A percentile compares a stretch with the other conserved stretches of the same genome.
phyloP scores from a whole-genome alignment of 2,888 invertebrate species.

The Halictus ligatus region DNA sequence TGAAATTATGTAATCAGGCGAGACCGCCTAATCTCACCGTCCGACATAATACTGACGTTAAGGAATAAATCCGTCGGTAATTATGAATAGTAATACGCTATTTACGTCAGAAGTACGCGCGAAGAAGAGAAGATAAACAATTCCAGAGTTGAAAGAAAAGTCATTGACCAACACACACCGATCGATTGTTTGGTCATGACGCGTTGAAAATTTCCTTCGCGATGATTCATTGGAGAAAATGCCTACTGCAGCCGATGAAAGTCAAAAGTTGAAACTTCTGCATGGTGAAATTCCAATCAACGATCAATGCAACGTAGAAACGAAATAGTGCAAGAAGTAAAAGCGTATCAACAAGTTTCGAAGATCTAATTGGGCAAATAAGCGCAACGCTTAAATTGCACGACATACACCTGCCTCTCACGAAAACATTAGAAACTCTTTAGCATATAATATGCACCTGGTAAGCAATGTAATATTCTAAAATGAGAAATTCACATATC shows the following conservation, averaged over 20 bases:
- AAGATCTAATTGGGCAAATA: conserved; percentile 23
- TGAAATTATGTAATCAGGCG: not conserved
- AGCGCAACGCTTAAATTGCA: not conserved
- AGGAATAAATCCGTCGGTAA: not conserved
- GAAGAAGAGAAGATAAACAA: not conserved
- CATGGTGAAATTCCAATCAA: not conserved
- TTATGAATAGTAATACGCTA: conserved; percentile 11
- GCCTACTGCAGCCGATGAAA: not conserved
- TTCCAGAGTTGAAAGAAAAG: not conserved
- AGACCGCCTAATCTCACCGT: not conserved
- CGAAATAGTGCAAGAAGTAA: conserved; percentile 40
- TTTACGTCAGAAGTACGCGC: not conserved
- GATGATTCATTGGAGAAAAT: not conserved
- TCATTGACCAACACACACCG: not conserved
- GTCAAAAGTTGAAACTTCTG: conserved; percentile 4
- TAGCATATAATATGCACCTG: not conserved
- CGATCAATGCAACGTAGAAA: not conserved
- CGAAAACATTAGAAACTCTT: not conserved
- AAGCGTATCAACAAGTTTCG: conserved; percentile 39
- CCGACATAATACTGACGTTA: not conserved
- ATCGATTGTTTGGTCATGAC: not conserved
- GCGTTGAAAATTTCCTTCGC: not conserved
- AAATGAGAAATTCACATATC: not conserved
- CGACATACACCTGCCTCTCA: not conserved
- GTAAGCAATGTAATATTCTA: not conserved